Evolutionary conservation across 2,797 vertebrate genomes (phyloP).

Genomic region (Amblyraja radiata): DNA sequence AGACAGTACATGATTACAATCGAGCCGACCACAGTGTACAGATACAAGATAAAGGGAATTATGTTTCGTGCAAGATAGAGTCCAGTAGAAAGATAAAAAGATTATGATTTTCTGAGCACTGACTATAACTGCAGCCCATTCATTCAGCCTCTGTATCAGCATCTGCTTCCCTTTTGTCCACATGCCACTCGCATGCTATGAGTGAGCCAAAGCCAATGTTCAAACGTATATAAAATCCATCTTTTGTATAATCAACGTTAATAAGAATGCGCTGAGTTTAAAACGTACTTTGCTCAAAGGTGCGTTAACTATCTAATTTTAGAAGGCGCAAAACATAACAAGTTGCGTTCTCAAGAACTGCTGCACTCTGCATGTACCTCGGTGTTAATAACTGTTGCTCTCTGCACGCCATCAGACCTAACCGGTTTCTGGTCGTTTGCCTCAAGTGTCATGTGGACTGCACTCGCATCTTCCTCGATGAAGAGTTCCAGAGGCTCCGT

Average conservation of each 20-base stretch:
- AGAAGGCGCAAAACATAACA: not conserved
- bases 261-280: not conserved
- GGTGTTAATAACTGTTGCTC: constrained; percentile 46
- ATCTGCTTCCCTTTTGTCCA: not conserved
- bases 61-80: too few species aligned
- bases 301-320: not conserved
- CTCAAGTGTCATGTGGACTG: constrained; percentile 47
- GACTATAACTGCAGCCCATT: not conserved
- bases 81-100: too few species aligned
- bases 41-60: too few species aligned
- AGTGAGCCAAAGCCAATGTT: not conserved
- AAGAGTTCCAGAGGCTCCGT: constrained; percentile 63
- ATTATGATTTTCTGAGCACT: too few species aligned
- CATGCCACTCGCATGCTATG: not conserved
- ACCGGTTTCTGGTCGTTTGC: constrained; percentile 48
- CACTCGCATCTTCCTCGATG: constrained; percentile 71
- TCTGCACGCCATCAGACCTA: constrained; percentile 52
- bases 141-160: not conserved
- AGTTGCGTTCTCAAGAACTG: not conserved
- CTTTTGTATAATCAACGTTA: not conserved
- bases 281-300: not conserved
- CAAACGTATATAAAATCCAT: not conserved
- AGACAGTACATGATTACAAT: too few species aligned
- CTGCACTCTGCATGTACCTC: constrained; percentile 63
- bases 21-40: too few species aligned